Conservation (phyloP, 2,888 invertebrate species). For the Gymnosoma rotundatum region DNA sequence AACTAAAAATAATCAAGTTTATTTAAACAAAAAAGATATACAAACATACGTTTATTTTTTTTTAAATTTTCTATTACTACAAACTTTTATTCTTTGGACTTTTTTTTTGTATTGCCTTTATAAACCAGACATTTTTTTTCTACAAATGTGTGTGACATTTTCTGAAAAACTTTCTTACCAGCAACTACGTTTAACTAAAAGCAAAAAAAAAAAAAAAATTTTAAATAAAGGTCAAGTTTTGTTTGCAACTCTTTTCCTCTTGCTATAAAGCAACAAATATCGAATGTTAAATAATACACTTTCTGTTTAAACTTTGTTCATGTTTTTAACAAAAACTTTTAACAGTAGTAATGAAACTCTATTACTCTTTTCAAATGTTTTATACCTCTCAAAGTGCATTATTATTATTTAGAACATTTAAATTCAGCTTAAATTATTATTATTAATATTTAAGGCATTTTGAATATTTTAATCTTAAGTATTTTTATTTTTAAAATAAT, state of each 20-base stretch:
- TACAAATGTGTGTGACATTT: constrained; percentile 40
- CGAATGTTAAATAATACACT: constrained; percentile 38
- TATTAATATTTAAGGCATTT: too few relatives aligned
- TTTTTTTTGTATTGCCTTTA: constrained; percentile 6
- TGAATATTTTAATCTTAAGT: too few relatives aligned
- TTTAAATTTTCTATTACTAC: constrained; percentile 52
- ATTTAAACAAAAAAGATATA: constrained; percentile 22
- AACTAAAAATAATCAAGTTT: constrained; percentile 58
- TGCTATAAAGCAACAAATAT: background rate
- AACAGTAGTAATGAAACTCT: constrained; percentile 22
- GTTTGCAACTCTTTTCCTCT: background rate
- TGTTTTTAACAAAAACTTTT: background rate
- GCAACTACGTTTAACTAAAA: constrained; percentile 3
- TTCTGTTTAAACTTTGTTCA: constrained; percentile 15
- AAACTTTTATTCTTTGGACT: constrained; percentile 28
- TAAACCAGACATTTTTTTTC: background rate
- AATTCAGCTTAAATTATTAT: too few relatives aligned
- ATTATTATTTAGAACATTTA: too few relatives aligned
- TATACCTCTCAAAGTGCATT: background rate
- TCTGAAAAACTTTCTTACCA: constrained; percentile 46
- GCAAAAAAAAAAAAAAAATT: constrained; percentile 1
- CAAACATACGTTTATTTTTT: constrained; percentile 41
- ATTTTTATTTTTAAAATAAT: too few relatives aligned
- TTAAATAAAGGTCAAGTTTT: constrained; percentile 60
- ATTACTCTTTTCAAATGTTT: constrained; percentile 2